A percentile compares a stretch with the other conserved stretches of the same genome.
Evolutionary conservation across 1,140 invertebrate species (phyloP).

Genomic region (Drosophila bocqueti): DNA sequence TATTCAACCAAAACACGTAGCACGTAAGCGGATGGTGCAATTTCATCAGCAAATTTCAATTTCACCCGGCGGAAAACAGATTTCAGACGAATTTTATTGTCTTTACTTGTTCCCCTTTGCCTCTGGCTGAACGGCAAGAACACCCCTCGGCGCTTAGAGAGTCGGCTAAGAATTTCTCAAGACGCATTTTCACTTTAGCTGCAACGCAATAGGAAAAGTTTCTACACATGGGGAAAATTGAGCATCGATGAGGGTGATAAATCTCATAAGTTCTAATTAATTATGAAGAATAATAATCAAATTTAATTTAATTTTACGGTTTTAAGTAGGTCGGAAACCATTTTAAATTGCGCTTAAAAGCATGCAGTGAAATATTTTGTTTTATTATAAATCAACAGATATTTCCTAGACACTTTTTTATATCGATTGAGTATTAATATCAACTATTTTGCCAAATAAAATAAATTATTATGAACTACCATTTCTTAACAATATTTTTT

Average conservation of each 20-base stretch:
- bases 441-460: not conserved
- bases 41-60: conserved; percentile 66
- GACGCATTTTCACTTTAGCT: conserved; percentile 65
- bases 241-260: not conserved
- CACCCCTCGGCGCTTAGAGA: conserved; percentile 43
- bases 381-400: no score
- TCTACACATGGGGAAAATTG: conserved; percentile 7
- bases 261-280: not conserved
- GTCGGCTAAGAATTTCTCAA: conserved; percentile 43
- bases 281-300: not conserved
- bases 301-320: not conserved
- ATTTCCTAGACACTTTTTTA: not conserved
- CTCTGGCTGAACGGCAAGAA: conserved; percentile 13
- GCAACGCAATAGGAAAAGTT: conserved; percentile 49
- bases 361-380: not conserved
- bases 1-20: conserved; percentile 24
- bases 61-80: conserved; percentile 45
- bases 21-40: conserved; percentile 64
- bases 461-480: not conserved
- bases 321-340: not conserved
- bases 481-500: conserved; percentile 1
- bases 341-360: not conserved
- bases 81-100: conserved; percentile 25
- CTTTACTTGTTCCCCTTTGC: conserved; percentile 8
- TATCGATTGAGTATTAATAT: not conserved